Percentiles rank a stretch among this genome's conserved stretches.
Conservation (phyloP, 2,888 invertebrate species). For the Zaprionus obscuricornis region DNA sequence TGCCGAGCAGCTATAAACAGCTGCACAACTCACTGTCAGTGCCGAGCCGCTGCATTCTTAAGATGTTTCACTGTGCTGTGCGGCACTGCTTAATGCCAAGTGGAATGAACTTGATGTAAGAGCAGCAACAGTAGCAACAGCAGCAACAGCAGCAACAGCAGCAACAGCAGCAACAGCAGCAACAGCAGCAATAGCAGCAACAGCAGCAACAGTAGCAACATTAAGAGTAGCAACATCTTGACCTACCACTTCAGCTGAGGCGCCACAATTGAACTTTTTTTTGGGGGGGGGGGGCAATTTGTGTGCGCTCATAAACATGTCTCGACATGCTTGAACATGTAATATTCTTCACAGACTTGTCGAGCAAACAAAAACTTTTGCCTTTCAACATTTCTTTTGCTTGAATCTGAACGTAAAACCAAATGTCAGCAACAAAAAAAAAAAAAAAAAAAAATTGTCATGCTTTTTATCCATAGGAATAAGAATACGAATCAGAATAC, state of each 20-base stretch:
- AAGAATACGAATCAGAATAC: too few species aligned
- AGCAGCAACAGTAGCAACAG: constrained; percentile 15
- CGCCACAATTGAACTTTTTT: constrained; percentile 62
- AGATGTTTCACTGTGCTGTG: constrained; percentile 46
- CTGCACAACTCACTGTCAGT: constrained; percentile 63
- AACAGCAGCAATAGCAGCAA: constrained; percentile 8
- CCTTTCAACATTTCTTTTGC: too few species aligned
- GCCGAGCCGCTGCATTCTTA: constrained; percentile 66
- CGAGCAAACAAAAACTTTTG: too few species aligned
- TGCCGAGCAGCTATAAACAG: constrained; percentile 70
- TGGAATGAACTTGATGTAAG: constrained; percentile 74
- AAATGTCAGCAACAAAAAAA: constrained; percentile 1
- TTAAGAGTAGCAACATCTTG: too few species aligned
- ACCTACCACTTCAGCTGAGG: constrained; percentile 55
- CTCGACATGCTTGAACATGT: too few species aligned
- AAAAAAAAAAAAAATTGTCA: constrained; percentile 9
- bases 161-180: constrained; percentile 38
- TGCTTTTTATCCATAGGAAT: too few species aligned
- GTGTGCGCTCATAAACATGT: neutral
- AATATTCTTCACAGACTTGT: too few species aligned
- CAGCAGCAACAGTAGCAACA: constrained; percentile 1
- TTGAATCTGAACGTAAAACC: too few species aligned
- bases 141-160: constrained; percentile 6
- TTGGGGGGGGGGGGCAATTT: neutral
- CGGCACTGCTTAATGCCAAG: constrained; percentile 67